Percentiles rank a stretch among this genome's conserved stretches.
phyloP scores from a whole-genome alignment of 2,888 invertebrate species.

The Marasmarcha lunaedactyla region DNA sequence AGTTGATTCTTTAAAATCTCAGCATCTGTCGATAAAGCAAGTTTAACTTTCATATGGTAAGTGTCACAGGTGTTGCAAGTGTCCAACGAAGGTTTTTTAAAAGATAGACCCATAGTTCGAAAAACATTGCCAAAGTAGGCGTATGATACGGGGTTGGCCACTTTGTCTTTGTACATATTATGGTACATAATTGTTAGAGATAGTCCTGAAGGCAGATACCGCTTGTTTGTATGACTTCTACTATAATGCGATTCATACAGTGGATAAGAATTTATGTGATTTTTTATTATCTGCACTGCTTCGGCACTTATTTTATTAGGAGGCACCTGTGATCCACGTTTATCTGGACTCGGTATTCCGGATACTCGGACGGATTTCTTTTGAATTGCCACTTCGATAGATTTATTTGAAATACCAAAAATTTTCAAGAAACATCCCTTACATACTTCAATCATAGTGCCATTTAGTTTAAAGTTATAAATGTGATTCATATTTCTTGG shows the following conservation, averaged over 20 bases:
- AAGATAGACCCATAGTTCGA: slow-evolving; percentile 10
- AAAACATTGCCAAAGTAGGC: slow-evolving; percentile 7
- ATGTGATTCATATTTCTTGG: no score
- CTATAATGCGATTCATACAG: slow-evolving; percentile 12
- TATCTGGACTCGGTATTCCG: slow-evolving; percentile 2
- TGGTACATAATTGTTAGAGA: slow-evolving; percentile 9
- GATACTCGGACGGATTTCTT: slow-evolving; percentile 2
- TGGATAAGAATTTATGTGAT: slow-evolving; percentile 9
- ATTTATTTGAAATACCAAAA: slow-evolving; percentile 5
- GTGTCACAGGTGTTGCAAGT: slow-evolving; percentile 13
- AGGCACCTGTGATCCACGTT: no score
- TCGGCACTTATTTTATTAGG: no score
- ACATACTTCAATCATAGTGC: no score
- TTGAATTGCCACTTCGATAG: slow-evolving; percentile 4
- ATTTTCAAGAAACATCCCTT: slow-evolving; percentile 1
- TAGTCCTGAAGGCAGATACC: slow-evolving; percentile 11
- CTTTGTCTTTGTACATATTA: slow-evolving; percentile 7
- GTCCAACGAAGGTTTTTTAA: slow-evolving; percentile 11
- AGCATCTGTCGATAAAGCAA: no score
- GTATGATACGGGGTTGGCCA: slow-evolving; percentile 6
- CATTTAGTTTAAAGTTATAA: no score
- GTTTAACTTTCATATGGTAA: no score
- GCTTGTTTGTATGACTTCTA: slow-evolving; percentile 10
- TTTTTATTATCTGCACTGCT: background rate
- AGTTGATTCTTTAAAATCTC: no score